Evolutionary conservation across 2,888 invertebrate genomes (phyloP).

Genomic region (Flabesymbios commensalis): DNA sequence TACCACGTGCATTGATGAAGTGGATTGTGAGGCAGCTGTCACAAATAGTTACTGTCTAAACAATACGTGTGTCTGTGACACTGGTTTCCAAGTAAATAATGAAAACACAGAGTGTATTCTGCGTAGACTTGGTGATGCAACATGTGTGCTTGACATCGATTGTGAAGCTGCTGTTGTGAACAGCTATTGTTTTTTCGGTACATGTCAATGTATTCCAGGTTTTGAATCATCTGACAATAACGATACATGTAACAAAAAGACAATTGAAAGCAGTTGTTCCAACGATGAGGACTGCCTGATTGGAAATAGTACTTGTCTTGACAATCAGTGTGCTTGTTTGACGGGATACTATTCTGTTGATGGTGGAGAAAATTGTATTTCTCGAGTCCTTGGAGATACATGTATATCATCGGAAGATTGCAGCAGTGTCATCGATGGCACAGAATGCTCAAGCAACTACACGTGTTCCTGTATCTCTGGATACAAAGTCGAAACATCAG

Average conservation of each 20-base stretch:
- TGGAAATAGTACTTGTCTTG: slow-evolving; percentile 2
- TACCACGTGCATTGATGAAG: neutral
- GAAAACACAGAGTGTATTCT: slow-evolving; percentile 20
- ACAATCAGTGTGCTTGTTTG: neutral
- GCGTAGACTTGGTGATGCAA: slow-evolving; percentile 11
- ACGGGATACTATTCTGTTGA: neutral
- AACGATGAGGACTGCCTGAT: slow-evolving; percentile 16
- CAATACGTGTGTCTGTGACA: slow-evolving; percentile 3
- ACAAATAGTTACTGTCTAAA: slow-evolving; percentile 4
- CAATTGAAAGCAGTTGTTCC: slow-evolving; percentile 4
- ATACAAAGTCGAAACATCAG: neutral
- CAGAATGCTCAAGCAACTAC: neutral
- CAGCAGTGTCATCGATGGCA: neutral
- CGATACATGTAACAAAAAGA: slow-evolving; percentile 2
- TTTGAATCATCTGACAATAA: neutral
- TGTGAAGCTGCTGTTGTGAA: slow-evolving; percentile 17
- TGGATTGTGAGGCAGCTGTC: slow-evolving; percentile 7
- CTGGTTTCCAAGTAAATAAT: slow-evolving; percentile 12
- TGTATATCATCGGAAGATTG: neutral
- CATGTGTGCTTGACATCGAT: slow-evolving; percentile 3
- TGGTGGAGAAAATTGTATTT: neutral
- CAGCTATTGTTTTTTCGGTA: slow-evolving; percentile 4
- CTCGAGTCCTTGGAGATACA: neutral
- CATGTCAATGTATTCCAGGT: slow-evolving; percentile 23
- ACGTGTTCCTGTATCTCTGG: neutral